These are phyloP conservation scores for Corydoras sp. DNA, from an alignment of 2,113 vertebrate genomes.

Conservation along the genomic window DNA sequence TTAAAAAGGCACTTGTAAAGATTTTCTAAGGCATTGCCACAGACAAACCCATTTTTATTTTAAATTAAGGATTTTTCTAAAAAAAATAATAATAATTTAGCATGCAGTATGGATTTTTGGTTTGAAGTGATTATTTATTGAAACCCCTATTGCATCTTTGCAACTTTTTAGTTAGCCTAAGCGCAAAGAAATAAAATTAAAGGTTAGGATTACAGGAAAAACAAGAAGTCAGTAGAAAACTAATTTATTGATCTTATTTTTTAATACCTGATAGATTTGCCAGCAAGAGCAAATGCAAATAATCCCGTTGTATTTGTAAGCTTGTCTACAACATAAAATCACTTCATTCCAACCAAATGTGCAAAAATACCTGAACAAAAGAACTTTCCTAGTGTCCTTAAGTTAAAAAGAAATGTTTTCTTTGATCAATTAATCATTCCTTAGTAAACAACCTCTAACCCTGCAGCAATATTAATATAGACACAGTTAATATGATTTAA, in stretches of 20 bases:
- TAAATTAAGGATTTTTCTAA: no score
- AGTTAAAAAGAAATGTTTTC: conserved; percentile 62
- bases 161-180: no score
- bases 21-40: no score
- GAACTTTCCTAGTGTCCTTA: conserved; percentile 18
- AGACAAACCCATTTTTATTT: no score
- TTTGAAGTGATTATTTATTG: no score
- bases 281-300: not conserved
- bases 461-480: conserved; percentile 58
- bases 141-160: no score
- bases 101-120: no score
- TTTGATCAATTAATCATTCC: conserved; percentile 60
- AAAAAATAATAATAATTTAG: no score
- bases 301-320: conserved; percentile 26
- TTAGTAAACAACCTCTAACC: conserved; percentile 65
- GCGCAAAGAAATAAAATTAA: no score
- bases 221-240: no score
- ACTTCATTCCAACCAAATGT: conserved; percentile 26
- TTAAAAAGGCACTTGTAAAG: no score
- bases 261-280: not conserved
- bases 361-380: conserved; percentile 21
- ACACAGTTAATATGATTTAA: conserved; percentile 20
- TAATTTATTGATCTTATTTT: not conserved
- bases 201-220: no score
- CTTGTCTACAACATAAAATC: conserved; percentile 20